A percentile compares a stretch with the other conserved stretches of the same genome.
Conservation (phyloP, 2,797 vertebrate species). For the Hoplostethus mediterraneus region DNA sequence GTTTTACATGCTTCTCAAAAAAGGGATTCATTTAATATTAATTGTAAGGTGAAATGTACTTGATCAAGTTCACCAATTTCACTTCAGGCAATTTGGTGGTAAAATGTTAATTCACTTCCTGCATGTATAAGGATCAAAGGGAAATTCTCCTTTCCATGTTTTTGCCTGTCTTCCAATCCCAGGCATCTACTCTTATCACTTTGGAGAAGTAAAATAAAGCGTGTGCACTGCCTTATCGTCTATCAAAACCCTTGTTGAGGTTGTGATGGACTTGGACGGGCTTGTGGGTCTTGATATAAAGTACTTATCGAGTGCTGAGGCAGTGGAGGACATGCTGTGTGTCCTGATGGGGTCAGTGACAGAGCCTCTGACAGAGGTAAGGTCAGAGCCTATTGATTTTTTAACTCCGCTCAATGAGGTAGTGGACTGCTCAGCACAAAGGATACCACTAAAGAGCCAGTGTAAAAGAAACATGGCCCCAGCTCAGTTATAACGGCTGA, state of each 20-base stretch:
- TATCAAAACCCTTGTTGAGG: background rate
- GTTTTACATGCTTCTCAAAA: background rate
- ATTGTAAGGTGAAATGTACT: background rate
- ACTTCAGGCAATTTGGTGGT: conserved; percentile 1
- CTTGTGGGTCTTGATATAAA: conserved; percentile 8
- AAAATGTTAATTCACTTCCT: background rate
- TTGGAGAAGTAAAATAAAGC: background rate
- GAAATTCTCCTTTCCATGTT: background rate
- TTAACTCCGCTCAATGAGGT: conserved; percentile 66
- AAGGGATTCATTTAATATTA: background rate
- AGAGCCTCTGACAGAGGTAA: conserved; percentile 73
- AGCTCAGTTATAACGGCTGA: conserved; percentile 59
- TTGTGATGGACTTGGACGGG: background rate
- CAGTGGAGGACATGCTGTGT: conserved; percentile 55
- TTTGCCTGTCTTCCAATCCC: no score
- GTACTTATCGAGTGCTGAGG: conserved; percentile 41
- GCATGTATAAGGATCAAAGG: background rate
- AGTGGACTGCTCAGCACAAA: conserved; percentile 53
- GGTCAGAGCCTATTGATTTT: conserved; percentile 86
- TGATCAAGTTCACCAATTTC: conserved; percentile 2
- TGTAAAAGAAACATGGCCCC: conserved; percentile 56
- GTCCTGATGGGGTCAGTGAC: conserved; percentile 75
- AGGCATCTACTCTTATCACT: background rate
- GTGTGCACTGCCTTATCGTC: background rate
- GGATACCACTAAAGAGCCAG: conserved; percentile 48